Percentiles rank a stretch among this genome's conserved stretches.
Evolutionary conservation across 2,888 invertebrate species (phyloP).

Genomic region (Cryptosula pallasiana): DNA sequence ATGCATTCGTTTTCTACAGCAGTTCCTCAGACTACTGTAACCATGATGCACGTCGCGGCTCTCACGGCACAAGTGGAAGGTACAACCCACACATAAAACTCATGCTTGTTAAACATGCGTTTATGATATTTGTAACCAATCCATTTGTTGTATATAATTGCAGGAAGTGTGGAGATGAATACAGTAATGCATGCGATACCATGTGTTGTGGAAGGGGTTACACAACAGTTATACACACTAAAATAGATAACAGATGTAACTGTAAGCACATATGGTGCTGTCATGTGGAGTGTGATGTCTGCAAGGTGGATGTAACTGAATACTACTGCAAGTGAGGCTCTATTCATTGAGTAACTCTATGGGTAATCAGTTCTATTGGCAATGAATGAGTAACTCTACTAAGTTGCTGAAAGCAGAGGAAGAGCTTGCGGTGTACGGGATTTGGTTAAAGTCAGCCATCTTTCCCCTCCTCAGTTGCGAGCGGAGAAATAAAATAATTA

Average conservation of each 20-base stretch:
- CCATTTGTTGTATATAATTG: not conserved
- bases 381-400: too few species aligned
- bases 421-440: too few species aligned
- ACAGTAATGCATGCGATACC: not conserved
- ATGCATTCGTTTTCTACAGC: not conserved
- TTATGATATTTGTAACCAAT: not conserved
- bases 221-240: not conserved
- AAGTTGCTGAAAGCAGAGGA: too few species aligned
- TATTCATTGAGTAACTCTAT: not conserved
- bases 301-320: not conserved
- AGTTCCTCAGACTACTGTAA: not conserved
- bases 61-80: not conserved
- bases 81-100: too few species aligned
- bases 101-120: not conserved
- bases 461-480: too few species aligned
- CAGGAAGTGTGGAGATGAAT: not conserved
- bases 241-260: conserved; percentile 1
- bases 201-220: conserved; percentile 6
- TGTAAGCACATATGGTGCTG: conserved; percentile 16
- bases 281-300: conserved; percentile 9
- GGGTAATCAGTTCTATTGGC: too few species aligned
- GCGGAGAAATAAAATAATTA: too few species aligned
- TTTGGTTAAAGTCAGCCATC: too few species aligned
- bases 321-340: not conserved
- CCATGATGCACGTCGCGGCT: not conserved